Evolutionary conservation across 2,888 invertebrate species (phyloP).

Genomic region (Blera fallax): DNA sequence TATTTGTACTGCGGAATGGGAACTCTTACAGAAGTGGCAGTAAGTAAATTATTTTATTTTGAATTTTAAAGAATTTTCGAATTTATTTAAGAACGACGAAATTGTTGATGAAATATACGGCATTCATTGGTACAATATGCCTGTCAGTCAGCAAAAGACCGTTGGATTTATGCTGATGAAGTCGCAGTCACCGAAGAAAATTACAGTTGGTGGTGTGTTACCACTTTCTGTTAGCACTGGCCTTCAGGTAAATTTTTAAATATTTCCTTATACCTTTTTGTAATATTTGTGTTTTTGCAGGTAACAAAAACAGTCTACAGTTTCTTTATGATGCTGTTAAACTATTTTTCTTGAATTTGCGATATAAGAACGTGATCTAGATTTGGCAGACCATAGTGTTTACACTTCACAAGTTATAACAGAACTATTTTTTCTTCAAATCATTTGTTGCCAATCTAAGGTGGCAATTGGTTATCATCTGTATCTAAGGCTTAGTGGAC

Average conservation of each 20-base stretch:
- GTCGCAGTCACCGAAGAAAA: constrained; percentile 51
- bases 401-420: too few relatives aligned
- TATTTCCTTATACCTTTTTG: not conserved
- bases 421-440: too few relatives aligned
- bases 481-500: too few relatives aligned
- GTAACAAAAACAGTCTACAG: constrained; percentile 77
- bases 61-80: not conserved
- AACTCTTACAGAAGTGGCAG: constrained; percentile 1
- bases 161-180: constrained; percentile 72
- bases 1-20: constrained; percentile 66
- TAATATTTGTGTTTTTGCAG: constrained; percentile 65
- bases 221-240: constrained; percentile 73
- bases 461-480: too few relatives aligned
- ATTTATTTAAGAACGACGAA: constrained; percentile 26
- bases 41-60: not conserved
- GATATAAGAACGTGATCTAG: too few relatives aligned
- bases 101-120: constrained; percentile 71
- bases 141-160: constrained; percentile 62
- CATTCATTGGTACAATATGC: constrained; percentile 73
- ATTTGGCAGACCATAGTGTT: too few relatives aligned
- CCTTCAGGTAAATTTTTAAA: constrained; percentile 53
- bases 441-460: too few relatives aligned
- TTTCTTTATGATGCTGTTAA: constrained; percentile 74
- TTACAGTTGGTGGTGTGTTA: constrained; percentile 69
- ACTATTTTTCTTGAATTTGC: constrained; percentile 62